Percentiles rank a stretch among this genome's conserved stretches.
Conservation (phyloP, 2,888 invertebrate species). For the Plebejus melissa region DNA sequence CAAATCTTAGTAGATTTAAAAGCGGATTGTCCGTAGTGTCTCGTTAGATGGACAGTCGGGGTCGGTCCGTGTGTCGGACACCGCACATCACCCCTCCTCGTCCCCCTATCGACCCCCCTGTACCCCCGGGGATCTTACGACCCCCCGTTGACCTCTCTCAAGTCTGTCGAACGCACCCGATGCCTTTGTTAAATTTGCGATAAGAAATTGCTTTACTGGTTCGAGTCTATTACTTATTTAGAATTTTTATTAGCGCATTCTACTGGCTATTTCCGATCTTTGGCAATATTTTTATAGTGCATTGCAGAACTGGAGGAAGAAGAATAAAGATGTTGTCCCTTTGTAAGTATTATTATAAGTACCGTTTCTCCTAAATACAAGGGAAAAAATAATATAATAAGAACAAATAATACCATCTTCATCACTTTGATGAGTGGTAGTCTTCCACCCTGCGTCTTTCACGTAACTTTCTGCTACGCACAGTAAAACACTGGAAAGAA, state of each 20-base stretch:
- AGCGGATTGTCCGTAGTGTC: conserved; percentile 47
- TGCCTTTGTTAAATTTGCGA: conserved; percentile 64
- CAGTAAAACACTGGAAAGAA: too few relatives aligned
- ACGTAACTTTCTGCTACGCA: too few relatives aligned
- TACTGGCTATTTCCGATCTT: conserved; percentile 3
- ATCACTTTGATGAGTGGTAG: too few relatives aligned
- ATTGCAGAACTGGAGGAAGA: neutral
- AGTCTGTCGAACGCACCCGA: conserved; percentile 67
- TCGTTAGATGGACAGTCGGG: conserved; percentile 59
- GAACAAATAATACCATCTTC: neutral
- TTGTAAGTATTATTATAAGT: neutral
- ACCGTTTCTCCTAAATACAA: neutral
- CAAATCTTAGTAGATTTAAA: conserved; percentile 46
- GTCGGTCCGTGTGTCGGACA: conserved; percentile 56
- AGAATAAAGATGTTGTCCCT: neutral
- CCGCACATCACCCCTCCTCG: conserved; percentile 43
- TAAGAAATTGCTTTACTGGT: conserved; percentile 45
- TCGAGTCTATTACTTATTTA: conserved; percentile 19
- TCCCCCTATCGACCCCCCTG: conserved; percentile 42
- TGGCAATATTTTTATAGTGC: neutral
- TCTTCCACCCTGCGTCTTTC: too few relatives aligned
- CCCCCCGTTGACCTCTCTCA: conserved; percentile 49
- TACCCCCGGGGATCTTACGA: conserved; percentile 31
- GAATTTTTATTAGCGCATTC: conserved; percentile 25
- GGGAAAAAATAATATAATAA: neutral